Conservation (phyloP, 1,140 invertebrate genomes). For the Bathynomus jamesi region DNA sequence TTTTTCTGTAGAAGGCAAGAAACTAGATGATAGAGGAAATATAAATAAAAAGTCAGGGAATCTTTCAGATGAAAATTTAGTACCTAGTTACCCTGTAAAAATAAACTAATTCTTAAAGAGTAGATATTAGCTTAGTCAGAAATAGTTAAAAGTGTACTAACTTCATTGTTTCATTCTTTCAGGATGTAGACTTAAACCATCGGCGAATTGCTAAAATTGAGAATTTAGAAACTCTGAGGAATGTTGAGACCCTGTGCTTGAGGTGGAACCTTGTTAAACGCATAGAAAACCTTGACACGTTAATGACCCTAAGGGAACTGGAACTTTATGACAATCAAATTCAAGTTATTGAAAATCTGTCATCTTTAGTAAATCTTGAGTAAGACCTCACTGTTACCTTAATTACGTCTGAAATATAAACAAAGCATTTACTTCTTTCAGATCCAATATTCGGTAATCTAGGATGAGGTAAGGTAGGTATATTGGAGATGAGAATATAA, state of each 20-base stretch:
- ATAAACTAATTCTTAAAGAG: neutral
- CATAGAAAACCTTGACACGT: slow-evolving; percentile 74
- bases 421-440: too few relatives aligned
- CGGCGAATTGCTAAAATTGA: slow-evolving; percentile 70
- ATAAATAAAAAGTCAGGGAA: slow-evolving; percentile 15
- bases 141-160: slow-evolving; percentile 1
- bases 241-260: slow-evolving; percentile 70
- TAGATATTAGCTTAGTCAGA: neutral
- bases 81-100: neutral
- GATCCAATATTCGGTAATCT: too few relatives aligned
- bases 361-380: slow-evolving; percentile 79
- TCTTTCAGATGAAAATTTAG: neutral
- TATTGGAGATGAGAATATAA: too few relatives aligned
- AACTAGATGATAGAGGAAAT: neutral
- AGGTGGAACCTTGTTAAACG: slow-evolving; percentile 93
- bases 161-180: slow-evolving; percentile 31
- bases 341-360: slow-evolving; percentile 77
- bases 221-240: slow-evolving; percentile 64
- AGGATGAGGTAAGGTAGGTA: too few relatives aligned
- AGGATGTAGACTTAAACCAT: slow-evolving; percentile 81
- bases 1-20: neutral
- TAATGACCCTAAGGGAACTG: slow-evolving; percentile 70
- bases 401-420: too few relatives aligned
- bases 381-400: slow-evolving; percentile 51
- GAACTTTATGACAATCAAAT: slow-evolving; percentile 98